phyloP scores from a whole-genome alignment of 2,113 vertebrate species.

The Cyphomyrus discorhynchus region DNA sequence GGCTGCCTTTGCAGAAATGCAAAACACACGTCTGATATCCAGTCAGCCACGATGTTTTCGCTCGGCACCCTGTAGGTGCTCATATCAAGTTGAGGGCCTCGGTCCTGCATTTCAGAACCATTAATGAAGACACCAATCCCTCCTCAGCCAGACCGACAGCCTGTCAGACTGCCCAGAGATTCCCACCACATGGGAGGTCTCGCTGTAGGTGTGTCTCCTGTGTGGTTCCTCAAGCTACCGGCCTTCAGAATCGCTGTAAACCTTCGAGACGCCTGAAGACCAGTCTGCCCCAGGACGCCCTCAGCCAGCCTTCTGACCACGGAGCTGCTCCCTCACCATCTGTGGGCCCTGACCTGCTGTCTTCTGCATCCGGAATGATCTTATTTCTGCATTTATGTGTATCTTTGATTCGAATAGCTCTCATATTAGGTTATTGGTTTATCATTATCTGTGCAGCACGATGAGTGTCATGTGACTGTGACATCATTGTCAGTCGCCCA shows the following conservation, averaged over 20 bases:
- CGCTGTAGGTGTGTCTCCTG: neutral
- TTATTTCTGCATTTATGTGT: neutral
- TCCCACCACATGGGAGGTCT: neutral
- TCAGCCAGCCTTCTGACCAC: neutral
- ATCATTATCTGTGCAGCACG: neutral
- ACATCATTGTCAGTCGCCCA: too few relatives aligned
- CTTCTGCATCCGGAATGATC: neutral
- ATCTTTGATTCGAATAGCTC: neutral
- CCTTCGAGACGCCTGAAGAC: neutral
- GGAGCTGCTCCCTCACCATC: neutral
- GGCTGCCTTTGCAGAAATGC: neutral
- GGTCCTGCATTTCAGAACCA: neutral
- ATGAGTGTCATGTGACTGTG: too few relatives aligned
- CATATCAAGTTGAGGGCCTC: neutral
- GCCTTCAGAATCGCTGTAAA: neutral
- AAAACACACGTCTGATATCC: neutral
- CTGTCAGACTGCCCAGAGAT: neutral
- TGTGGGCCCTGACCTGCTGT: neutral
- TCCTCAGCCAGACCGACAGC: neutral
- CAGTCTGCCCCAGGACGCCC: neutral
- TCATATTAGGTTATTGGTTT: neutral
- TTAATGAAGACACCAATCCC: neutral
- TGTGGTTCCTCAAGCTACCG: neutral
- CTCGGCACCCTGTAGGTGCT: neutral
- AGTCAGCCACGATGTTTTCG: neutral